phyloP scores from a whole-genome alignment of 2,888 invertebrate species.

The Neocrepidodera transversa region DNA sequence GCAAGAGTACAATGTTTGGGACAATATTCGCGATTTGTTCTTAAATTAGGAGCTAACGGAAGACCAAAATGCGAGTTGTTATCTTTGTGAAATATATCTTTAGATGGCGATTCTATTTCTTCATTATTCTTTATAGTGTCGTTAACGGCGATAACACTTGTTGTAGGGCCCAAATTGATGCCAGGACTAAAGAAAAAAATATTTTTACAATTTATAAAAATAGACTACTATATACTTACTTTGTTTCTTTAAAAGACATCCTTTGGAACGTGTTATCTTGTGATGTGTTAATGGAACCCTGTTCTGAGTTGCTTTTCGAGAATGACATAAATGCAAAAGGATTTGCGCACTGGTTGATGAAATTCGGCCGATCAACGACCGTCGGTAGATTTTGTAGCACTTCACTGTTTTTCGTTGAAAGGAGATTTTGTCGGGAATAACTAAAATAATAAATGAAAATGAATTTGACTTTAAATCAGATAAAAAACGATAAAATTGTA shows the following conservation, averaged over 20 bases:
- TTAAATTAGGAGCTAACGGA: neutral
- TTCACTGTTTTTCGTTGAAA: slow-evolving; percentile 81
- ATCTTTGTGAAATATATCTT: slow-evolving; percentile 14
- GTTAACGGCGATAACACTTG: neutral
- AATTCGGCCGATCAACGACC: slow-evolving; percentile 65
- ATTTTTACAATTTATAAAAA: too few species aligned
- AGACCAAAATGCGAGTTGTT: slow-evolving; percentile 13
- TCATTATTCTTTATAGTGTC: slow-evolving; percentile 6
- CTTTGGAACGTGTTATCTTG: slow-evolving; percentile 52
- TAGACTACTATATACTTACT: slow-evolving; percentile 10
- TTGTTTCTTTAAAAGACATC: slow-evolving; percentile 10
- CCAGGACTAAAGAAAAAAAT: slow-evolving; percentile 1
- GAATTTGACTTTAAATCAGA: too few species aligned
- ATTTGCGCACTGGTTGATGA: slow-evolving; percentile 56
- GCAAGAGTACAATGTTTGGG: neutral
- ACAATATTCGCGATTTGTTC: neutral
- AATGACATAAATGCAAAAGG: slow-evolving; percentile 45
- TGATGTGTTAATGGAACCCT: slow-evolving; percentile 50
- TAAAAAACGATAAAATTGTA: too few species aligned
- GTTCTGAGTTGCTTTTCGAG: slow-evolving; percentile 52
- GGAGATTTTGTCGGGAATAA: slow-evolving; percentile 87
- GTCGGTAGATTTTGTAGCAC: slow-evolving; percentile 62
- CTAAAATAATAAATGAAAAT: slow-evolving; percentile 64
- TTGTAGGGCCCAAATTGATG: neutral
- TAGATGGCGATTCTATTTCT: slow-evolving; percentile 10